These are phyloP conservation scores for Perca fluviatilis DNA, from an alignment of 2,113 vertebrate species.

Conservation along the genomic window DNA sequence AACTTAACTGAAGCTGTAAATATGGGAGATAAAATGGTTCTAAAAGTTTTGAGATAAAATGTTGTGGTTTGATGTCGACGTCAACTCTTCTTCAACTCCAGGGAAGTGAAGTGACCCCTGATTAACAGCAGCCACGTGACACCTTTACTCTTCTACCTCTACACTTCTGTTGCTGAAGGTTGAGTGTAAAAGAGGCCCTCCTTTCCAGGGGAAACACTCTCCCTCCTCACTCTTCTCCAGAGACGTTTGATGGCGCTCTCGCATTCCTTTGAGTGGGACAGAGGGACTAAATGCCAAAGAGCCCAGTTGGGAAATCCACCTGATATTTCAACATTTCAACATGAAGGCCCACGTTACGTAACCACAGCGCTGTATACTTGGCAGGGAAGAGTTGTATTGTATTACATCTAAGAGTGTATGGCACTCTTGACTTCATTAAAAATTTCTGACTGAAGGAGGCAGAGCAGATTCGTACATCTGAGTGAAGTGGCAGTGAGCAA, in stretches of 20 bases:
- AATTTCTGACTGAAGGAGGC: conserved; percentile 39
- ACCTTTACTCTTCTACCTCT: too few relatives aligned
- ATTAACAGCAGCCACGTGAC: conserved; percentile 46
- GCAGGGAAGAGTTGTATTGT: conserved; percentile 42
- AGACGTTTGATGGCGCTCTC: conserved; percentile 19
- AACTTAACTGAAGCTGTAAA: not conserved
- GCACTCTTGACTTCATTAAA: conserved; percentile 12
- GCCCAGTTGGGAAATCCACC: conserved; percentile 55
- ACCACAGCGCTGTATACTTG: conserved; percentile 42
- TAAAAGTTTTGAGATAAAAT: not conserved
- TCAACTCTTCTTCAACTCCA: not conserved
- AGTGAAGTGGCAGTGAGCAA: not conserved
- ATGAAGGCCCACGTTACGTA: conserved; percentile 46
- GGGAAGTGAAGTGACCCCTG: conserved; percentile 16
- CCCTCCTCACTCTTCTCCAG: not conserved
- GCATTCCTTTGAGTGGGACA: conserved; percentile 23
- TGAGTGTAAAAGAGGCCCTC: not conserved
- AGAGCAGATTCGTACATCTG: not conserved
- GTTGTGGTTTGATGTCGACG: not conserved
- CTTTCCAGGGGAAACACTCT: not conserved
- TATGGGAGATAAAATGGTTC: not conserved
- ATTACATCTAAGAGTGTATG: conserved; percentile 25
- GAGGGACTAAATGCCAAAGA: conserved; percentile 21
- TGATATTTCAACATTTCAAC: conserved; percentile 60
- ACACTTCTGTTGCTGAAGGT: conserved; percentile 8